Evolutionary conservation across 2,888 invertebrate genomes (phyloP).

Genomic region (Neoitamus cyanurus): DNA sequence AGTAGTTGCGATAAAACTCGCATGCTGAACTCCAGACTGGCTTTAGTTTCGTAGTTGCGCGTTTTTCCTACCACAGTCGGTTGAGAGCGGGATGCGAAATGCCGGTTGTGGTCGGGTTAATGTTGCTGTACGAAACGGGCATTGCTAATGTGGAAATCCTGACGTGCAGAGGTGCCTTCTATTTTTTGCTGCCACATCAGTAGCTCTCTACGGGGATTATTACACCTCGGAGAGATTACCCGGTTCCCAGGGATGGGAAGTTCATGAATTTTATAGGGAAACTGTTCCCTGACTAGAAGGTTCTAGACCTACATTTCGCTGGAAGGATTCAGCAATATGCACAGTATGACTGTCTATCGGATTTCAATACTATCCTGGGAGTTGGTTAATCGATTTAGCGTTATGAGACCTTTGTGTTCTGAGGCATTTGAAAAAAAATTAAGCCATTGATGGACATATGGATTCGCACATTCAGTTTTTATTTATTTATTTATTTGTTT

Average conservation of each 20-base stretch:
- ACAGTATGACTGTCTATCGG: too few relatives aligned
- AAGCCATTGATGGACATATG: too few relatives aligned
- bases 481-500: too few relatives aligned
- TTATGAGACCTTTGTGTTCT: too few relatives aligned
- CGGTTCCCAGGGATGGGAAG: neutral
- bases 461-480: too few relatives aligned
- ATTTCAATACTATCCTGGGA: too few relatives aligned
- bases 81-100: neutral
- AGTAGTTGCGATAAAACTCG: neutral
- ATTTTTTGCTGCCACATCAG: neutral
- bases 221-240: neutral
- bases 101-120: neutral
- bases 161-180: neutral
- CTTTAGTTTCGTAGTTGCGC: neutral
- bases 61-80: neutral
- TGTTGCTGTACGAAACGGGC: neutral
- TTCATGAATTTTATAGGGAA: neutral
- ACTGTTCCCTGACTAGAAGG: neutral
- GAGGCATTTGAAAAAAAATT: too few relatives aligned
- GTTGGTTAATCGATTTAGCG: too few relatives aligned
- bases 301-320: neutral
- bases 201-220: neutral
- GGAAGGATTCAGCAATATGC: neutral
- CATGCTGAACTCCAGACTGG: neutral
- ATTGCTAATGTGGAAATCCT: neutral